These are phyloP conservation scores for Coronaproctus castanopsis DNA, from an alignment of 2,888 invertebrate genomes.

Conservation along the genomic window DNA sequence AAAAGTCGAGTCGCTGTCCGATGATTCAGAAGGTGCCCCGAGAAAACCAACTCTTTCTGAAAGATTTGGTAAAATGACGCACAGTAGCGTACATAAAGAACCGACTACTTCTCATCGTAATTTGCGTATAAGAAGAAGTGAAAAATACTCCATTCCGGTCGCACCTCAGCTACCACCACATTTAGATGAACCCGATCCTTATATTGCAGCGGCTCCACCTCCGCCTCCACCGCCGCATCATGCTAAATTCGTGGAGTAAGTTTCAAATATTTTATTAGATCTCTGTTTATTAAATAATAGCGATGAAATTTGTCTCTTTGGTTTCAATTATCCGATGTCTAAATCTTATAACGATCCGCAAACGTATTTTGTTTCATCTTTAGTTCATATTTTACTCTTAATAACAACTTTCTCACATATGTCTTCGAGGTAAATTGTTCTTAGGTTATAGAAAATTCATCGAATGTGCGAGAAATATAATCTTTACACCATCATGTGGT, in stretches of 20 bases:
- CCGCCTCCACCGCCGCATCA: background rate
- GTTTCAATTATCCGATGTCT: no score
- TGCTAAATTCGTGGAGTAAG: background rate
- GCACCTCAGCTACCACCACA: background rate
- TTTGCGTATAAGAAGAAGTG: slow-evolving; percentile 39
- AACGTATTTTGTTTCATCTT: no score
- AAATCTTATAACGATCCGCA: no score
- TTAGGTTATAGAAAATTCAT: no score
- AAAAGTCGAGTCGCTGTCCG: slow-evolving; percentile 22
- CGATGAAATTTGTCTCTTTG: no score
- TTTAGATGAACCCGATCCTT: background rate
- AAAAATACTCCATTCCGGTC: background rate
- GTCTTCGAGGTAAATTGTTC: no score
- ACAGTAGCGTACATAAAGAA: slow-evolving; percentile 70
- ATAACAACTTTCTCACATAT: no score
- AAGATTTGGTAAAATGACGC: slow-evolving; percentile 74
- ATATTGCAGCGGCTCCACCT: background rate
- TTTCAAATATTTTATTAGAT: no score
- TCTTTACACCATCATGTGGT: no score
- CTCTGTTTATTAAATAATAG: no score
- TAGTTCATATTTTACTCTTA: no score
- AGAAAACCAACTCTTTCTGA: slow-evolving; percentile 57
- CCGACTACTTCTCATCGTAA: slow-evolving; percentile 68
- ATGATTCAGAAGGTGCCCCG: slow-evolving; percentile 19
- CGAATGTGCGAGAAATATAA: no score